phyloP scores from a whole-genome alignment of 64 coral and sea anemone genomes.

The Montipora efflorescens region DNA sequence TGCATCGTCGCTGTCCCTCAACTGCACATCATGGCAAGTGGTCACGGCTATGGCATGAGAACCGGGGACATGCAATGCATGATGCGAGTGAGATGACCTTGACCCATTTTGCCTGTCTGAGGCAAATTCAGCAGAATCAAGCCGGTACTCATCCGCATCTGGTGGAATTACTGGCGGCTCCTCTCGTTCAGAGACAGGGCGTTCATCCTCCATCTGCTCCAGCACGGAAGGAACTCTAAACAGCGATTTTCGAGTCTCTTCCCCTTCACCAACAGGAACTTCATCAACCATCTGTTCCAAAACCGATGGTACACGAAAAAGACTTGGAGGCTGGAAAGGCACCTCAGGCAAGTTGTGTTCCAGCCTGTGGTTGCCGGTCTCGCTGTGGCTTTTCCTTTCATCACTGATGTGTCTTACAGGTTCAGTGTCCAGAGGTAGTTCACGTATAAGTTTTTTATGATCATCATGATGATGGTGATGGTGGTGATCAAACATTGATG shows the following conservation, averaged over 20 bases:
- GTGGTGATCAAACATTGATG: conserved; percentile 27
- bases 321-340: neutral
- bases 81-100: conserved; percentile 71
- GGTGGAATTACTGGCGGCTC: conserved; percentile 15
- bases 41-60: conserved; percentile 48
- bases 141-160: conserved; percentile 80
- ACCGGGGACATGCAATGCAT: conserved; percentile 72
- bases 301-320: conserved; percentile 80
- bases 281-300: conserved; percentile 87
- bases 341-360: conserved; percentile 23
- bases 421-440: conserved; percentile 37
- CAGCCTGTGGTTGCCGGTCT: conserved; percentile 16
- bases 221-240: conserved; percentile 78
- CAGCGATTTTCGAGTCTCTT: neutral
- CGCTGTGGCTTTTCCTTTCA: conserved; percentile 17
- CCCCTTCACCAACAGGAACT: neutral
- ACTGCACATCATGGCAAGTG: conserved; percentile 39
- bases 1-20: conserved; percentile 49
- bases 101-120: conserved; percentile 74
- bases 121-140: conserved; percentile 82
- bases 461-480: conserved; percentile 53
- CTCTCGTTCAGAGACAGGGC: neutral
- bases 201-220: conserved; percentile 83
- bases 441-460: conserved; percentile 28
- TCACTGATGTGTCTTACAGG: conserved; percentile 39